Base-by-base conservation (phyloP, 1,140 invertebrate genomes). In the Ptiloglossa arizonensis region DNA sequence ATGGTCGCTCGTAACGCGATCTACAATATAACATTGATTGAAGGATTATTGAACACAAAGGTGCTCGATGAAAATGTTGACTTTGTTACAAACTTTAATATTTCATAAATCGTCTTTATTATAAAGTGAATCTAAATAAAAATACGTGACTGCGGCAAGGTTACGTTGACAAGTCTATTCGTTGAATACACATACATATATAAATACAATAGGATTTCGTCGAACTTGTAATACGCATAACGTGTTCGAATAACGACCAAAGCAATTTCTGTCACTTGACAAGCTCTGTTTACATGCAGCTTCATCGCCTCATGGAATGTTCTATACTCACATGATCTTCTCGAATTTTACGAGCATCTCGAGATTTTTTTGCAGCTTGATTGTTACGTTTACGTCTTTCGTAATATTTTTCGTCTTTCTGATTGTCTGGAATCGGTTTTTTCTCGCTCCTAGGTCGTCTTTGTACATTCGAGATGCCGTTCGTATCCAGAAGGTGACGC, bases 351-450 rank as follows among this genome's bases (percentile, higher is more conserved):
- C 97, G 93, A 0, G 96, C 96, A 90, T 98, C 97, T 48, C 97
- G 92, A 0, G 97, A 97, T 87, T 97, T 97, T 91, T 98, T 98
- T 0, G 97, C 97, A 0, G 97, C 97, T 87, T 97, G 94, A 90
- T 98, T 98, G 91, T 98, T 98, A 2, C 97, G 93, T 89, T 96
- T 95, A 80, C 97, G 93, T 54, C 97, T 92, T 89, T 98, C 97
- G 87, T 95, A 98, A 91, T 98, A 98, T 89, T 97, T 97, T 32
- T 95, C 95, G 88, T 98, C 97, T 89, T 98, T 98, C 86, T 97
- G 94, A 46, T 97, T 96, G 5, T 96, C 95, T 0, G 97, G 97
- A 59, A 97, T 98, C 0, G 97, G 96, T 84, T 96, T 95, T 89
- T 98, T 98, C 89, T 97, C 97, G 27, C 97, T 96, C 15, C 97